A percentile compares a stretch with the other conserved stretches of the same genome.
These are phyloP conservation scores for Cantharis rufa DNA, from an alignment of 2,888 invertebrate genomes.

Conservation along the genomic window DNA sequence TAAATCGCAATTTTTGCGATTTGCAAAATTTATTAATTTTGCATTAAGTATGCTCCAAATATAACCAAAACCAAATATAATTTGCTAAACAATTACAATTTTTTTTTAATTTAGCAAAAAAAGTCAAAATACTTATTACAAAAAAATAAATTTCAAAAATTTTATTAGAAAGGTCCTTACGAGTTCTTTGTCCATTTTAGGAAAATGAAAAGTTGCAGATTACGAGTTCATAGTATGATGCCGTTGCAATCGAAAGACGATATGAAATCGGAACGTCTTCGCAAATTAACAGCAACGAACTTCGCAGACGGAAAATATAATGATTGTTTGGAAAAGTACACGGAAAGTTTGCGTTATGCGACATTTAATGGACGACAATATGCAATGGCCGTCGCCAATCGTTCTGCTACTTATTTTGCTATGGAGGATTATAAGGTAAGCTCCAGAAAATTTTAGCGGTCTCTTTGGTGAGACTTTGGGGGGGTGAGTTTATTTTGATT, in stretches of 20 bases:
- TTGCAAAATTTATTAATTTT: too few relatives aligned
- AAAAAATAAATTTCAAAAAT: too few relatives aligned
- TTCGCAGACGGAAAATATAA: not conserved
- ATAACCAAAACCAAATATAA: too few relatives aligned
- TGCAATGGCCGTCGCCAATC: not conserved
- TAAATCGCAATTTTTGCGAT: too few relatives aligned
- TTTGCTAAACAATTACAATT: too few relatives aligned
- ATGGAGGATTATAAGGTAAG: not conserved
- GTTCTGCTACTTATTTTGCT: not conserved
- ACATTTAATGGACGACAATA: not conserved
- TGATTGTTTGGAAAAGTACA: not conserved
- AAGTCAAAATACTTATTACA: too few relatives aligned
- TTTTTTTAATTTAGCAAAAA: too few relatives aligned
- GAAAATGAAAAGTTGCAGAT: not conserved
- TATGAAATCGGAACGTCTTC: not conserved
- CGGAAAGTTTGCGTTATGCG: not conserved
- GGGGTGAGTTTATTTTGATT: too few relatives aligned
- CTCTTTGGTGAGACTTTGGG: too few relatives aligned
- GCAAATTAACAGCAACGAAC: not conserved
- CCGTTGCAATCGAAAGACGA: not conserved
- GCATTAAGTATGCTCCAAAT: too few relatives aligned
- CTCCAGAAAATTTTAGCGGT: not conserved
- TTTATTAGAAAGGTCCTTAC: too few relatives aligned
- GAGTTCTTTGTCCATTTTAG: too few relatives aligned
- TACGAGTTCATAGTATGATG: not conserved